Evolutionary conservation across 1,140 invertebrate species (phyloP).

Genomic region (Metopolophium dirhodum): DNA sequence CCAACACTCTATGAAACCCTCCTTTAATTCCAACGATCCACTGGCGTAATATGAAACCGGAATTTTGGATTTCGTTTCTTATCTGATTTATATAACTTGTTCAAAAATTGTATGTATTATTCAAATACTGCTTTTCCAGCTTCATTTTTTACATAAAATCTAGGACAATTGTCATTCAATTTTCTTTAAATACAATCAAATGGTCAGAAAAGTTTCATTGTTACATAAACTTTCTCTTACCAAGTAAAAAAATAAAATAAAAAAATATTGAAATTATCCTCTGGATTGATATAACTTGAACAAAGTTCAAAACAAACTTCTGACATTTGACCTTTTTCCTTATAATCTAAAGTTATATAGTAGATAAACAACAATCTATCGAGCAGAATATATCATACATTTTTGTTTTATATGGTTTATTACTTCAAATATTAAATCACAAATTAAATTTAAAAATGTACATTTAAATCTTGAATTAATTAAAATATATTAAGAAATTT

Average conservation of each 20-base stretch:
- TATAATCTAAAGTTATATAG: background rate
- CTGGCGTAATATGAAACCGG: background rate
- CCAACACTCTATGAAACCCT: background rate
- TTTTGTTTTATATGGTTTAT: background rate
- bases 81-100: constrained; percentile 41
- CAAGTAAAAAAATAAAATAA: background rate
- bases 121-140: background rate
- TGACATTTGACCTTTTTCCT: constrained; percentile 32
- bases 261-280: constrained; percentile 27
- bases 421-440: background rate
- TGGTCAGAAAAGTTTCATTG: constrained; percentile 49
- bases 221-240: constrained; percentile 8
- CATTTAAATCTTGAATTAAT: background rate
- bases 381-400: background rate
- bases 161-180: background rate
- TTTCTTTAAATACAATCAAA: background rate
- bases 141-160: background rate
- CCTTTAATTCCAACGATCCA: constrained; percentile 38
- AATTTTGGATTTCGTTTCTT: constrained; percentile 36
- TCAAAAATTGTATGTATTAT: constrained; percentile 25
- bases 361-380: background rate
- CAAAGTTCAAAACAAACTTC: constrained; percentile 40
- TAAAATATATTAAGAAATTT: background rate
- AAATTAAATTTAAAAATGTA: background rate
- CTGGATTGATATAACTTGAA: constrained; percentile 30